A percentile compares a stretch with the other conserved stretches of the same genome.
These are phyloP conservation scores for Drosophila fulvimacula DNA, from an alignment of 2,888 invertebrate genomes.

Conservation along the genomic window DNA sequence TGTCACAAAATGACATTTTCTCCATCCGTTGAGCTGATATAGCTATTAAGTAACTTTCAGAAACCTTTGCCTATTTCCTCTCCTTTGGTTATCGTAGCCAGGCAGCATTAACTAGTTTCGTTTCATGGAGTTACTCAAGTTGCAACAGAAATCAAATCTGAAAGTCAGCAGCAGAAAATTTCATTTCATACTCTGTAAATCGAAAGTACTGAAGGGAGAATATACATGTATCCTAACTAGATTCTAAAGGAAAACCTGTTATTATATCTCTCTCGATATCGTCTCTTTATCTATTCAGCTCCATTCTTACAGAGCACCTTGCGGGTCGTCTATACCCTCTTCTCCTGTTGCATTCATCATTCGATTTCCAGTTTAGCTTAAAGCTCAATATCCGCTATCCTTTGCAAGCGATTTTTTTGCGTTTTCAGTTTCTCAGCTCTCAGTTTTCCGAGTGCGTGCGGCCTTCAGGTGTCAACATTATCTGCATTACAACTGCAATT, in stretches of 20 bases:
- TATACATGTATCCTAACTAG: neutral
- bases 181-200: no score
- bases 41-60: neutral
- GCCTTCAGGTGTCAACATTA: slow-evolving; percentile 72
- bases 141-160: neutral
- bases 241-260: neutral
- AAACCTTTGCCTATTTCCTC: neutral
- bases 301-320: neutral
- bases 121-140: neutral
- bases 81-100: neutral
- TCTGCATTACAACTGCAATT: slow-evolving; percentile 59
- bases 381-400: slow-evolving; percentile 59
- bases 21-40: neutral
- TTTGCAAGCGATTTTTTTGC: slow-evolving; percentile 10
- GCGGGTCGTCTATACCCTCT: neutral
- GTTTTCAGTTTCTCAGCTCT: neutral
- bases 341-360: neutral
- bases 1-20: neutral
- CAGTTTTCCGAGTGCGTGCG: slow-evolving; percentile 22
- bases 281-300: no score
- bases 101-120: slow-evolving; percentile 11
- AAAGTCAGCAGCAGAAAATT: neutral
- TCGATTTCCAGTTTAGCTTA: slow-evolving; percentile 52
- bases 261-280: neutral
- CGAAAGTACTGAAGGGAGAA: neutral